Evolutionary conservation across 2,113 vertebrate genomes (phyloP).

Genomic region (Engystomops pustulosus): DNA sequence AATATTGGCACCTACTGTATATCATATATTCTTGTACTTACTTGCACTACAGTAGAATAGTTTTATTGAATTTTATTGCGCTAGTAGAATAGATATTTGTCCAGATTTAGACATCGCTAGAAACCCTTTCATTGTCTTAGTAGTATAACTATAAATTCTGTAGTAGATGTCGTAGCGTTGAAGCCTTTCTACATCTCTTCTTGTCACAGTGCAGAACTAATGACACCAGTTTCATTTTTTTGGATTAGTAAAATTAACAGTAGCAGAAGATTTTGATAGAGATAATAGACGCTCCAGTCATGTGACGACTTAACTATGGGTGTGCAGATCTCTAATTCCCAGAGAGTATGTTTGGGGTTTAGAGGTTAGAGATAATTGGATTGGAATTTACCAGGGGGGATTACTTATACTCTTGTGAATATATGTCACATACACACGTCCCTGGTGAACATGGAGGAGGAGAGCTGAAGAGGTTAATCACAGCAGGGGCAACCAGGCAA

Average conservation of each 20-base stretch:
- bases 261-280: constrained; percentile 5
- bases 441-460: constrained; percentile 38
- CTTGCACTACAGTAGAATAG: too few relatives aligned
- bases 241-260: not conserved
- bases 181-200: not conserved
- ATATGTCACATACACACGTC: constrained; percentile 27
- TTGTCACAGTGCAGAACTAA: not conserved
- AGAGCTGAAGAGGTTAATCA: constrained; percentile 38
- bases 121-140: not conserved
- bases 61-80: too few relatives aligned
- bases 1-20: too few relatives aligned
- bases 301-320: constrained; percentile 26
- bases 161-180: not conserved
- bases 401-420: constrained; percentile 39
- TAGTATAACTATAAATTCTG: not conserved
- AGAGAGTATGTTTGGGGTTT: constrained; percentile 50
- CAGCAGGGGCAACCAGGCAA: constrained; percentile 39
- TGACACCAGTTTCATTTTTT: not conserved
- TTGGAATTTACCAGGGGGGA: constrained; percentile 44
- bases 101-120: not conserved
- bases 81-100: too few relatives aligned
- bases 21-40: too few relatives aligned
- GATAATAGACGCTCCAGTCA: constrained; percentile 12
- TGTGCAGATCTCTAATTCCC: constrained; percentile 63
- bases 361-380: constrained; percentile 50